Percentiles rank a stretch among this genome's conserved stretches.
Conservation (phyloP, 2,888 invertebrate species). For the Lacanobia oleracea region DNA sequence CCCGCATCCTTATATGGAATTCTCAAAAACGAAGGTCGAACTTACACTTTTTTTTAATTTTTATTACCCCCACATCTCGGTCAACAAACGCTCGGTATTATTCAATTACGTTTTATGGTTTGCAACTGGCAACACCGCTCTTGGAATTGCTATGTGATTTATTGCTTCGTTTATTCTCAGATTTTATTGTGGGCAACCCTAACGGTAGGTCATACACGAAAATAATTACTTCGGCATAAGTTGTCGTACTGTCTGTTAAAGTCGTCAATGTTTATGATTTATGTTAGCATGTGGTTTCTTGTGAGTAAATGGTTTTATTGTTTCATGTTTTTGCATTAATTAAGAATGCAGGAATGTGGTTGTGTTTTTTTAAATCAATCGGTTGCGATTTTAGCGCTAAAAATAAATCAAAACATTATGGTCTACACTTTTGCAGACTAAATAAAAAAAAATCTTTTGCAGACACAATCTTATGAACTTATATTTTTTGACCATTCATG, state of each 20-base stretch:
- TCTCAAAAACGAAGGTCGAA: constrained; percentile 52
- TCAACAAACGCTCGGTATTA: constrained; percentile 73
- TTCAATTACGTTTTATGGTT: constrained; percentile 86
- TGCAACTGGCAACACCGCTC: constrained; percentile 79
- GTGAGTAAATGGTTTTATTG: constrained; percentile 43
- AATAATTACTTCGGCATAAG: constrained; percentile 50
- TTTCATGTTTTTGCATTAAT: constrained; percentile 41
- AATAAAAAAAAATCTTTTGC: too few species aligned
- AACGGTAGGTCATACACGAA: constrained; percentile 63
- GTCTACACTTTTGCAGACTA: too few species aligned
- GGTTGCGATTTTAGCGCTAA: too few species aligned
- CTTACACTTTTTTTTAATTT: constrained; percentile 71
- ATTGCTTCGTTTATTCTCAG: constrained; percentile 80
- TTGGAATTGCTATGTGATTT: constrained; percentile 83
- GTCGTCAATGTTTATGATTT: constrained; percentile 55
- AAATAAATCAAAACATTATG: too few species aligned
- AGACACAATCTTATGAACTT: too few species aligned
- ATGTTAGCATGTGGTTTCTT: constrained; percentile 58
- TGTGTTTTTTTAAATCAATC: constrained; percentile 1
- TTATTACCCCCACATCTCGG: constrained; percentile 73
- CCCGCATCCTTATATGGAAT: constrained; percentile 46
- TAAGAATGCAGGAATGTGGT: background rate
- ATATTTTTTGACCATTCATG: too few species aligned
- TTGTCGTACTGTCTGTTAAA: constrained; percentile 60
- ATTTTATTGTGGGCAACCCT: constrained; percentile 78